phyloP scores from a whole-genome alignment of 2,888 invertebrate species.

The Cantharis nigra region DNA sequence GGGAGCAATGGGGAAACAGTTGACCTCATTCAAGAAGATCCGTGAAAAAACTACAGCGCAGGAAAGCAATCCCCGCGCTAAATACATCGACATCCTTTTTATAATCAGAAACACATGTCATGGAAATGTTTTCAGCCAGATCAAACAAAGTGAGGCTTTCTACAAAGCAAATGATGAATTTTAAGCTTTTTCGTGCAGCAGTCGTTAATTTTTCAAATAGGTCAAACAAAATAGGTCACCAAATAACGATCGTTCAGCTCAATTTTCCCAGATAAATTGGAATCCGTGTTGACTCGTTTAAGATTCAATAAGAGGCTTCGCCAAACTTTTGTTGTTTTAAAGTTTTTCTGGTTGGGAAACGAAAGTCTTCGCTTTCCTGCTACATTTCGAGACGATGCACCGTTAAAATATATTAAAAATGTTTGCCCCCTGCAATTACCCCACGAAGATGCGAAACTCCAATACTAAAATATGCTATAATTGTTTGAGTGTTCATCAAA shows the following conservation, averaged over 20 bases:
- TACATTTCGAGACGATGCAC: not conserved
- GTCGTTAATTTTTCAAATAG: not conserved
- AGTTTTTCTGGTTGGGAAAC: not conserved
- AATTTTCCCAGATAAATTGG: not conserved
- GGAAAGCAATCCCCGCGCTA: not conserved
- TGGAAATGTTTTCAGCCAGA: not conserved
- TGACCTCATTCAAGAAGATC: conserved; percentile 29
- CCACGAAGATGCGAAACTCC: not conserved
- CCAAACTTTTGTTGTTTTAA: not conserved
- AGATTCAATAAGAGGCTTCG: not conserved
- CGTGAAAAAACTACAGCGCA: not conserved
- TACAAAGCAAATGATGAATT: not conserved
- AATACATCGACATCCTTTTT: not conserved
- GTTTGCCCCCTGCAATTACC: not conserved
- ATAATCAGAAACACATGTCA: not conserved
- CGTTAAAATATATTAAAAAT: not conserved
- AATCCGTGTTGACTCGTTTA: not conserved
- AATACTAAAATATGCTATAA: conserved; percentile 2
- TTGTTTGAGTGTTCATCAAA: conserved; percentile 16
- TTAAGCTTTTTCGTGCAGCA: not conserved
- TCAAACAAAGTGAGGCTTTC: not conserved
- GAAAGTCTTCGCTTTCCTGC: not conserved
- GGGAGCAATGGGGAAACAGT: conserved; percentile 32
- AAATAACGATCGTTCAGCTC: not conserved
- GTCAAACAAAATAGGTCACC: not conserved